Base-by-base conservation (phyloP, 1,140 invertebrate genomes). In the Drosophila parabipectinata region DNA sequence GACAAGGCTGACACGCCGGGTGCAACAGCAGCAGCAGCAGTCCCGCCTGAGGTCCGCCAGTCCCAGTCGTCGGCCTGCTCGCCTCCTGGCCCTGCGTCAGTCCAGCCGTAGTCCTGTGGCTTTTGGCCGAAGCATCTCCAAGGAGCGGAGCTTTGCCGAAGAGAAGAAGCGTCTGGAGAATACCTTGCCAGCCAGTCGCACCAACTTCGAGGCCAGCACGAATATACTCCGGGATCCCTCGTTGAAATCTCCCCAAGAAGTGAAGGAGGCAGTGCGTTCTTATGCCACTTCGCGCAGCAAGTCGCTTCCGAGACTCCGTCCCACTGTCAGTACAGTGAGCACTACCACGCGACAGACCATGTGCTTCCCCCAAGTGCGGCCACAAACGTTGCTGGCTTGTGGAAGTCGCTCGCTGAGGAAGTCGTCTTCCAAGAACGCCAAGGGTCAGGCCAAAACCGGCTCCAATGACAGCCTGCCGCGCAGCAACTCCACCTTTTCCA, bases 231-330 rank as follows among this genome's bases (percentile, higher is more conserved):
- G 90, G 3, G 90, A 92, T 83, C 92, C 93, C 0, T 94, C 94
- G 45, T 78, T 95, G 1, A 92, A 94, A 30, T 94, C 94, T 2
- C 93, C 94, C 0, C 92, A 92, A 34, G 94, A 95, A 77, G 93
- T 94, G 1, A 93, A 93, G 57, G 94, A 94, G 80, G 93, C 93
- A 1, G 80, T 94, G 21, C 93, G 93, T 18, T 93, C 91, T 0
- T 91, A 91, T 48, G 90, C 91, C 51, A 85, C 85, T 3, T 87
- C 62, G 9, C 79, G 90, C 0, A 91, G 90, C 68, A 91, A 90
- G 21, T 88, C 81, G 1, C 50, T 90, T 59, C 90, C 90, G 3
- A 44, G 90, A 4, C 47, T 90, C 7, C 73, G 77, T 1, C 79
- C 72, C 8, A 73, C 68, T 37, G 34, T 37, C 34, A 37, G 34